Base-by-base conservation (phyloP, 2,888 invertebrate genomes). In the Xestia sexstrigata region DNA sequence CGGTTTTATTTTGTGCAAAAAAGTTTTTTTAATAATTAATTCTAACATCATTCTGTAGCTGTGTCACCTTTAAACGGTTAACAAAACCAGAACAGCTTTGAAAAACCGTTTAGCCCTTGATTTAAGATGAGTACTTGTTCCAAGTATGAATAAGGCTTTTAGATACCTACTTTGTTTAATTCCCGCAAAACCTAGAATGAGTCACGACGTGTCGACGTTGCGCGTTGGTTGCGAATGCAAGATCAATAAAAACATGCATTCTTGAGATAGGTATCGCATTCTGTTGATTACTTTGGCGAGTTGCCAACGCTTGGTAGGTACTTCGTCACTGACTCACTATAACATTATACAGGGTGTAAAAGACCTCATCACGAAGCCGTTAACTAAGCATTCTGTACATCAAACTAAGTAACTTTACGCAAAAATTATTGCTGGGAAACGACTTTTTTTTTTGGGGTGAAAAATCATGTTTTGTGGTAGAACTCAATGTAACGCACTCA, bases 231-330 rank as follows among this genome's bases (percentile, higher is more conserved):
- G 77, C 65, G 45, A 70, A 71, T 62, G 55, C 39, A 68, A 77
- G 65, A 55, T 76, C 63, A 71, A 79, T 74, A 83, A 78, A 78
- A 76, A 73, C 78, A 74, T 65, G 52, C 76, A 75, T 79, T 76
- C 66, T 76, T 73, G 39, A 81, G 71, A 60, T 72, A 81, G 71
- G 55, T 72, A 78, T 74, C 58, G 76, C 55, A 76, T 60, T 39
- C 72, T 9, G 47, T 63, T 63, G 69, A 85, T 81, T 71, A 72
- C 60, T 35, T 66, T 72, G 85, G 82, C 69, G 23, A n/a, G 26
- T 58, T 55, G 74, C 83, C 82, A 83, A 85, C 26, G 49, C 69
- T 76, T 74, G 26, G 68, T 62, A 71, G 26, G 68, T 62, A 71
- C n/a, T 71, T 52, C 65, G 47, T 45, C 66, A 67, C 15, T 78